Base-by-base conservation (phyloP, 2,888 invertebrate species). In the Clepsis dumicolana region DNA sequence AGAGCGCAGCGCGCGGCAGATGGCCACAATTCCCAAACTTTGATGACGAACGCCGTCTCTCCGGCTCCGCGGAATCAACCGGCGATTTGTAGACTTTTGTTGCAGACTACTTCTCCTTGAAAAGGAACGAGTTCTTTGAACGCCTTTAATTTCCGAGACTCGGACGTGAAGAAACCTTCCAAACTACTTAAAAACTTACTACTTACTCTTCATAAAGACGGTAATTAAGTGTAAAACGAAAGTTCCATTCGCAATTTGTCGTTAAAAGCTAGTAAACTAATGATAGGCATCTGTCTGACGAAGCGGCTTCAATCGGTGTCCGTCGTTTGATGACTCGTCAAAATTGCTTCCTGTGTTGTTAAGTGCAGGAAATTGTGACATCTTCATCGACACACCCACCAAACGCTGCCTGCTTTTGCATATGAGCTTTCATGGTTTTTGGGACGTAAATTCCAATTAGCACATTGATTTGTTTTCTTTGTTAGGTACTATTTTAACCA, bases 291-390 rank as follows among this genome's bases (percentile, higher is more conserved):
- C 78, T 75, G 77, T 74, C 78, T 83, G 85, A 82, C 80, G 80
- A 81, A 72, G 53, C 77, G 82, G 80, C 83, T 84, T 89, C 90
- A 88, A 85, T 88, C 85, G 85, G 80, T 82, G 89, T 86, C 89
- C 85, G 85, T 82, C 90, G 89, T 91, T 92, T 92, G 92, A 91
- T 91, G 93, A 93, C 82, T 92, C 91, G 87, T 91, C 93, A 93
- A 90, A 91, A 93, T 93, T 91, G 86, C 89, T 92, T 93, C 93
- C 93, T 88, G 90, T 75, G 88, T 87, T 91, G 88, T 93, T 93
- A 93, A 93, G 93, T 92, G 92, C 93, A 92, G 93, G 93, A 93
- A 93, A 93, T 93, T 93, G 93, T 91, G 90, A 90, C 89, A 92
- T 84, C 89, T 89, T 87, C 81, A 85, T 85, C 85, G 90, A 83